Evolutionary conservation across 2,113 vertebrate genomes (phyloP).

Genomic region (human (Homo sapiens)): GRCh38 chr5:16486501-16487000

Average conservation of each 20-base stretch:
- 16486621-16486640: not conserved
- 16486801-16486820: not conserved
- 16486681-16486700: not conserved
- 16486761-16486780: not conserved
- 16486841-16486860: not conserved
- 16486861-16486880: not conserved
- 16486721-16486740: fast-evolving
- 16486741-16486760: not conserved
- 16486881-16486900: not conserved
- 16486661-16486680: not conserved
- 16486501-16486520: not conserved
- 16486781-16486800: fast-evolving
- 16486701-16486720: not conserved
- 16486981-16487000: not conserved
- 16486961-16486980: conserved; percentile 54
- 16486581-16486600: not conserved
- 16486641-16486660: not conserved
- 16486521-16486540: not conserved
- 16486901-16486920: not conserved
- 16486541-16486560: not conserved
- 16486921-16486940: fast-evolving
- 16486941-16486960: not conserved
- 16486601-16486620: not conserved
- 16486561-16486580: not conserved
- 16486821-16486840: not conserved